Evolutionary conservation across 2,797 vertebrate species (phyloP).

Genomic region (Zenarchopterus dispar): DNA sequence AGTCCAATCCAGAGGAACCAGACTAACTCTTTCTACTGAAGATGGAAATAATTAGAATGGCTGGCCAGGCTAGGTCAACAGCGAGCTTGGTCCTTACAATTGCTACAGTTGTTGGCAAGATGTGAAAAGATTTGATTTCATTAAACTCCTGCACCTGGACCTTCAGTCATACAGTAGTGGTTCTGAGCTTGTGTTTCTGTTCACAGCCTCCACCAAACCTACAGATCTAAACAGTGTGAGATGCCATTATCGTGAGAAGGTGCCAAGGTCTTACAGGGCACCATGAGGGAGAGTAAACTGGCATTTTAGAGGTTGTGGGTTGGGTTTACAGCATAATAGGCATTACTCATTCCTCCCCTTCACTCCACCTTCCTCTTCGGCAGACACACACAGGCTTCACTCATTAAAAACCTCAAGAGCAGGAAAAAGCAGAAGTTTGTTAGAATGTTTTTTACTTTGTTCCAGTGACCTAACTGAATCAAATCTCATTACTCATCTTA

Average conservation of each 20-base stretch:
- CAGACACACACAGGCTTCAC: background rate
- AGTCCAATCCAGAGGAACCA: too few species aligned
- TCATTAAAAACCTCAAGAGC: too few species aligned
- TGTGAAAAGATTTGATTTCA: slow-evolving; percentile 62
- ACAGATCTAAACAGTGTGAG: slow-evolving; percentile 27
- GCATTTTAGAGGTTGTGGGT: slow-evolving; percentile 47
- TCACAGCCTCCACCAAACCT: slow-evolving; percentile 40
- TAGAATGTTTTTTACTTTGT: too few species aligned
- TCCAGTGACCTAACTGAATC: too few species aligned
- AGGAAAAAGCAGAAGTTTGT: too few species aligned
- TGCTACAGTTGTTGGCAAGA: slow-evolving; percentile 64
- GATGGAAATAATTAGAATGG: slow-evolving; percentile 3
- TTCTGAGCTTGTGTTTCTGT: slow-evolving; percentile 44
- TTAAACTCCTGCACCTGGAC: slow-evolving; percentile 60
- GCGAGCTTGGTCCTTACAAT: slow-evolving; percentile 69
- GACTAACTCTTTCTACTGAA: too few species aligned
- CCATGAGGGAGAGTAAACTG: slow-evolving; percentile 53
- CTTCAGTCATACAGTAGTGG: slow-evolving; percentile 53
- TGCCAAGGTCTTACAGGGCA: slow-evolving; percentile 37
- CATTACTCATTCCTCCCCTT: slow-evolving; percentile 58
- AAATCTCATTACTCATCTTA: too few species aligned
- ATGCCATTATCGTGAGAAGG: slow-evolving; percentile 44
- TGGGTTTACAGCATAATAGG: slow-evolving; percentile 34
- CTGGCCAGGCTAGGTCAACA: slow-evolving; percentile 66
- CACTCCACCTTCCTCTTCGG: too few species aligned